These are phyloP conservation scores for Gadus chalcogrammus DNA, from an alignment of 2,113 vertebrate genomes.

Conservation along the genomic window DNA sequence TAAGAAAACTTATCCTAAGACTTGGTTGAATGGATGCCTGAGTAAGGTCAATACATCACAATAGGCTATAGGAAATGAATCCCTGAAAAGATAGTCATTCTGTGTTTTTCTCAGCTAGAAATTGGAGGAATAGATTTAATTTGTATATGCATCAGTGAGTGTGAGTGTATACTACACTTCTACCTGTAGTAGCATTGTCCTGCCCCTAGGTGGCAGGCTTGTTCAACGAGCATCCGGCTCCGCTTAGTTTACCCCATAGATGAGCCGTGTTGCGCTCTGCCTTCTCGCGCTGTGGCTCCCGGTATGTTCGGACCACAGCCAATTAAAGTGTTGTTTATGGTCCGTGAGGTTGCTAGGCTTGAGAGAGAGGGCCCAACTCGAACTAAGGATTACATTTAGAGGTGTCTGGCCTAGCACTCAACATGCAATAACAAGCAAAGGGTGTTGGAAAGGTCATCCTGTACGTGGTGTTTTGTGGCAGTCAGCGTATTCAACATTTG, in stretches of 20 bases:
- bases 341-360: slow-evolving; percentile 28
- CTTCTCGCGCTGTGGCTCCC: not conserved
- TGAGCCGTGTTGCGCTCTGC: not conserved
- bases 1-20: too few species aligned
- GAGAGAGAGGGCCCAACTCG: not conserved
- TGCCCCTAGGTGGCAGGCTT: slow-evolving; percentile 45
- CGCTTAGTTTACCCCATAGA: not conserved
- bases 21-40: too few species aligned
- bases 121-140: too few species aligned
- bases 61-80: too few species aligned
- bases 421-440: slow-evolving; percentile 35
- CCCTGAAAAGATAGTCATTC: too few species aligned
- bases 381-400: slow-evolving; percentile 13
- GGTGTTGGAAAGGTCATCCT: not conserved
- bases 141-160: not conserved
- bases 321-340: slow-evolving; percentile 33
- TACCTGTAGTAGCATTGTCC: not conserved
- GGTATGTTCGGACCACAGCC: slow-evolving; percentile 20
- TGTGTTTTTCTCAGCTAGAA: too few species aligned
- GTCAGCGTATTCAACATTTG: not conserved
- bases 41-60: too few species aligned
- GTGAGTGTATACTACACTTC: not conserved
- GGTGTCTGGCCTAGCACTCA: slow-evolving; percentile 1
- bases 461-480: not conserved
- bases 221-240: slow-evolving; percentile 12